Percentiles rank a stretch among this genome's conserved stretches.
phyloP scores from a whole-genome alignment of 2,797 vertebrate genomes.

The Hydrolagus colliei region DNA sequence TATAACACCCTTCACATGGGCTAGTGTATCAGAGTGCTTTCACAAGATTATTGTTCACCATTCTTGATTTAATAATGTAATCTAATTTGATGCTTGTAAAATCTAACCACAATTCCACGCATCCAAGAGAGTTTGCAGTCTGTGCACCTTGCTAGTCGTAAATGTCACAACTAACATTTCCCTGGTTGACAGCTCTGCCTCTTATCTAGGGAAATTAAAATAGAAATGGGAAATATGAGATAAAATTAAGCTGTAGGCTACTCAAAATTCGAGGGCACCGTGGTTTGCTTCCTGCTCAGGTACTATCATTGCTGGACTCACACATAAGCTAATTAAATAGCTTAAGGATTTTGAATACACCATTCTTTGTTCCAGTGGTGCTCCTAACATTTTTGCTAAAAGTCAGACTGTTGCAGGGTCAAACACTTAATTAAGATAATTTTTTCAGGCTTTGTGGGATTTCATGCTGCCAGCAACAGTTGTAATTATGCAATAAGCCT shows the following conservation, averaged over 20 bases:
- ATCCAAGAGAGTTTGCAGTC: no score
- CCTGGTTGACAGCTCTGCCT: not conserved
- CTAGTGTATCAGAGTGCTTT: no score
- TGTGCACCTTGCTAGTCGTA: no score
- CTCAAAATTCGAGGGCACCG: not conserved
- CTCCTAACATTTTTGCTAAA: not conserved
- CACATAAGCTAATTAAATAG: not conserved
- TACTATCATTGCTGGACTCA: not conserved
- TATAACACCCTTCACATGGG: no score
- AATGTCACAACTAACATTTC: not conserved
- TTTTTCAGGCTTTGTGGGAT: constrained; percentile 14
- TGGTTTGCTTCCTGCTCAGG: no score
- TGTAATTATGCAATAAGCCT: constrained; percentile 29
- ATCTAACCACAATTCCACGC: no score
- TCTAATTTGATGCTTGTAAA: no score
- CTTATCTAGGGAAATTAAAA: not conserved
- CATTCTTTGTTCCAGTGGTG: not conserved
- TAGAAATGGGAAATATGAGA: not conserved
- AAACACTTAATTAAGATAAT: constrained; percentile 30
- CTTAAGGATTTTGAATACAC: not conserved
- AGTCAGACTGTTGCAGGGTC: not conserved
- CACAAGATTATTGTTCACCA: no score
- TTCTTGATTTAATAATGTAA: no score
- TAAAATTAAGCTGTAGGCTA: not conserved
- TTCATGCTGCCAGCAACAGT: constrained; percentile 12